phyloP scores from a whole-genome alignment of 2,113 vertebrate species.

The Leucopsar rothschildi region DNA sequence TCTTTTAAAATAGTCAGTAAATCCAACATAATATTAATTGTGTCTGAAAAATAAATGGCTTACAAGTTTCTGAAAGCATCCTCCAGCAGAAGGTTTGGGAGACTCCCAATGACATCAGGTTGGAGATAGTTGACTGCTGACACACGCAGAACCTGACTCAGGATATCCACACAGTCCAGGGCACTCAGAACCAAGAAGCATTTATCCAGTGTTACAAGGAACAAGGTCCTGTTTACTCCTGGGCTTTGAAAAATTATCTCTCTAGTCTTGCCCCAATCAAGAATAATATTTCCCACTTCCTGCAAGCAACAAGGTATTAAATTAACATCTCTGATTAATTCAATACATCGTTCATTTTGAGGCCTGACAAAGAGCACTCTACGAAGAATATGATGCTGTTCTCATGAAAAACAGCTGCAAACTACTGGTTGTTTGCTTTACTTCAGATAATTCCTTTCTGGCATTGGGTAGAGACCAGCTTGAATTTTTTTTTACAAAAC shows the following conservation, averaged over 20 bases:
- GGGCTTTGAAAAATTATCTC: constrained; percentile 71
- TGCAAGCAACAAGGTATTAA: constrained; percentile 8
- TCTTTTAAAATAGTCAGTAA: background rate
- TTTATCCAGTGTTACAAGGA: constrained; percentile 70
- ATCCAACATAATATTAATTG: background rate
- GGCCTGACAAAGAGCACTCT: background rate
- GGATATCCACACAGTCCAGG: constrained; percentile 74
- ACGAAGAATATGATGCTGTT: background rate
- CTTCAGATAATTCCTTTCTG: background rate
- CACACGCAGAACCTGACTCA: constrained; percentile 60
- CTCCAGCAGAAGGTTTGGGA: constrained; percentile 64
- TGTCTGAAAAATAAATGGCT: background rate
- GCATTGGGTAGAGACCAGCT: background rate
- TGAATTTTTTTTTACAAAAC: background rate
- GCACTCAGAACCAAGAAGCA: constrained; percentile 71
- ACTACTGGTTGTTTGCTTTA: background rate
- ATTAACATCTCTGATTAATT: background rate
- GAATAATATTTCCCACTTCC: constrained; percentile 54
- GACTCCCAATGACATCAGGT: constrained; percentile 44
- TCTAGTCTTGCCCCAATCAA: constrained; percentile 63
- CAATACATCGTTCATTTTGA: background rate
- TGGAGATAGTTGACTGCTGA: constrained; percentile 71
- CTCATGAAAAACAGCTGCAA: background rate
- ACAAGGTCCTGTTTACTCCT: constrained; percentile 77
- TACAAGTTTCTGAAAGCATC: constrained; percentile 81